phyloP scores from a whole-genome alignment of 1,140 invertebrate species.

The Daktulosphaira vitifoliae region DNA sequence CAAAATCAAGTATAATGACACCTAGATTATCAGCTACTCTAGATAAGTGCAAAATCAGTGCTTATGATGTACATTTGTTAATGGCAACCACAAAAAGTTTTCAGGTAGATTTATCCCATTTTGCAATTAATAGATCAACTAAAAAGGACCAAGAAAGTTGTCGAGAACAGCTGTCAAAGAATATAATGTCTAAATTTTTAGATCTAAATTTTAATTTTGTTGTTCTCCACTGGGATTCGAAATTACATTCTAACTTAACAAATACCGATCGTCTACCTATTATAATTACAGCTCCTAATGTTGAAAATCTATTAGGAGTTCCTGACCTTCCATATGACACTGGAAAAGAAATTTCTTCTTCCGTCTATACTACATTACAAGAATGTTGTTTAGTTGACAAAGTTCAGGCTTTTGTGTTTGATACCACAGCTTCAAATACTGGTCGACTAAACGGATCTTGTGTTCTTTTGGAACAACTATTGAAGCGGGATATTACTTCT shows the following conservation, averaged over 20 bases:
- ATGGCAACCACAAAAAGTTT: slow-evolving; percentile 1
- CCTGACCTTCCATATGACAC: too few species aligned
- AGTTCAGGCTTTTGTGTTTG: too few species aligned
- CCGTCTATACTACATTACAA: too few species aligned
- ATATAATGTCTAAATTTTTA: background rate
- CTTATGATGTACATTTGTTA: background rate
- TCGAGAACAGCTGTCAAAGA: too few species aligned
- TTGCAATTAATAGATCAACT: slow-evolving; percentile 1
- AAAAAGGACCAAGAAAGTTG: background rate
- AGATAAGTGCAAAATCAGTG: slow-evolving; percentile 15
- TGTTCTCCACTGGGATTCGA: too few species aligned
- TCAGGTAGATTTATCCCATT: background rate
- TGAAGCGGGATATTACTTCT: too few species aligned
- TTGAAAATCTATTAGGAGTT: too few species aligned
- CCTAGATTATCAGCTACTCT: background rate
- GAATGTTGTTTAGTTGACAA: too few species aligned
- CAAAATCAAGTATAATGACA: background rate
- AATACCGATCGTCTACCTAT: background rate
- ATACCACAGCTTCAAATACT: too few species aligned
- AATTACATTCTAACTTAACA: background rate
- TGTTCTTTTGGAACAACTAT: too few species aligned
- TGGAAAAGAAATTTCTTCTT: background rate
- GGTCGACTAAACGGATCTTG: too few species aligned
- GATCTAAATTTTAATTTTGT: background rate
- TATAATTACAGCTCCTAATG: too few species aligned